Conservation (phyloP, 2,113 vertebrate genomes). For the Scytalopus superciliaris region DNA sequence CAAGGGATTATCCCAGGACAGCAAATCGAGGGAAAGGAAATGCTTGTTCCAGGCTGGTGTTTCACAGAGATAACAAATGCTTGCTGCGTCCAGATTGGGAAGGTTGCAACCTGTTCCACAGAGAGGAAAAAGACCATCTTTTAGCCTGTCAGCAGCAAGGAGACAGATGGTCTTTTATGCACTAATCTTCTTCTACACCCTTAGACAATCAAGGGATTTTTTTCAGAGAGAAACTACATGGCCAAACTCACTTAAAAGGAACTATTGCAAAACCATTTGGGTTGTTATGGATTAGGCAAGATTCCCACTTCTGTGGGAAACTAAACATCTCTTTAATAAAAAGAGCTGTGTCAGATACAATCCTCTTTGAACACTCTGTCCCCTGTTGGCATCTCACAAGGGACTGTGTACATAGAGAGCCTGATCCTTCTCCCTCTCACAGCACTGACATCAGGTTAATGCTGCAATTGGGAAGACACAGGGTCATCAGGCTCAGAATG, state of each 20-base stretch:
- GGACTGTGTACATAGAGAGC: not conserved
- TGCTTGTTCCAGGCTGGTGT: not conserved
- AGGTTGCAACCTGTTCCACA: not conserved
- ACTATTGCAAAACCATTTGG: not conserved
- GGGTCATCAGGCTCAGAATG: not conserved
- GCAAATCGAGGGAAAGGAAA: not conserved
- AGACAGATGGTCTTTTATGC: constrained; percentile 56
- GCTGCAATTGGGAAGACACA: accelerated
- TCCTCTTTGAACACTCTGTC: not conserved
- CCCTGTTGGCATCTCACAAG: not conserved
- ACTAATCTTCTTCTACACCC: constrained; percentile 9
- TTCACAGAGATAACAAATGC: not conserved
- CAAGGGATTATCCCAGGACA: not conserved
- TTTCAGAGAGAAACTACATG: not conserved
- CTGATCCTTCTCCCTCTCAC: not conserved
- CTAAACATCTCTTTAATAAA: not conserved
- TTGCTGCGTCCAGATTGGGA: not conserved
- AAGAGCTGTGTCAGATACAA: not conserved
- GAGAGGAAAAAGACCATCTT: not conserved
- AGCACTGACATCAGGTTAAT: accelerated
- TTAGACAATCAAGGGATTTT: constrained; percentile 29
- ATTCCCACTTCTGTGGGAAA: constrained; percentile 4
- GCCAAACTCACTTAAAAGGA: constrained; percentile 20
- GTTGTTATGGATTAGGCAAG: constrained; percentile 34
- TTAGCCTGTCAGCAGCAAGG: constrained; percentile 18